A percentile compares a stretch with the other conserved stretches of the same genome.
Conservation (phyloP, 2,797 vertebrate genomes). For the Cygnus olor region DNA sequence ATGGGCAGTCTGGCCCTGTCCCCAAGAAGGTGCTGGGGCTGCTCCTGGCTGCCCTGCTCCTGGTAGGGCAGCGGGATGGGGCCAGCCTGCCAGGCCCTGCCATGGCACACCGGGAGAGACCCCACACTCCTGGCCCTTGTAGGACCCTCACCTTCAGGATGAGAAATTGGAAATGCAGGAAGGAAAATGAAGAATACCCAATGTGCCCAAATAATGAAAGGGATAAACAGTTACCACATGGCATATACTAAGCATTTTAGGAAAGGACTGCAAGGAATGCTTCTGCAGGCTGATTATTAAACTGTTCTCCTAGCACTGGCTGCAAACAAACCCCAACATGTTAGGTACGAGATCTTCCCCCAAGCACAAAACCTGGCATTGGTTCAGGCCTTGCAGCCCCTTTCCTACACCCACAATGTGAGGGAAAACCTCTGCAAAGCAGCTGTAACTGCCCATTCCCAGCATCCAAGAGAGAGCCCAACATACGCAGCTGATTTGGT, state of each 20-base stretch:
- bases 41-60: not conserved
- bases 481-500: too few relatives aligned
- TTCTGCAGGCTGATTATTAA: not conserved
- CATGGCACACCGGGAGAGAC: not conserved
- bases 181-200: not conserved
- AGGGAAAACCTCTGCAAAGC: not conserved
- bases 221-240: not conserved
- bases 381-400: not conserved
- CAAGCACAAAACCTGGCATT: not conserved
- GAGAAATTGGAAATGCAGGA: not conserved
- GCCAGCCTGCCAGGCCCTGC: not conserved
- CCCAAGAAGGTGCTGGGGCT: not conserved
- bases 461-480: too few relatives aligned
- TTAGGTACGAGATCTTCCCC: not conserved
- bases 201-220: not conserved
- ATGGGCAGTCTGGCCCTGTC: too few relatives aligned
- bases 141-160: not conserved
- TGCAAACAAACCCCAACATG: not conserved
- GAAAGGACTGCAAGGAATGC: not conserved
- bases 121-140: fast-evolving
- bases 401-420: not conserved
- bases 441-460: not conserved
- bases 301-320: not conserved
- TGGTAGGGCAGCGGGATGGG: not conserved
- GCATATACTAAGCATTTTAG: not conserved